A percentile compares a stretch with the other conserved stretches of the same genome.
These are phyloP conservation scores for Helicoverpa zea DNA, from an alignment of 1,140 invertebrate species.

Conservation along the genomic window DNA sequence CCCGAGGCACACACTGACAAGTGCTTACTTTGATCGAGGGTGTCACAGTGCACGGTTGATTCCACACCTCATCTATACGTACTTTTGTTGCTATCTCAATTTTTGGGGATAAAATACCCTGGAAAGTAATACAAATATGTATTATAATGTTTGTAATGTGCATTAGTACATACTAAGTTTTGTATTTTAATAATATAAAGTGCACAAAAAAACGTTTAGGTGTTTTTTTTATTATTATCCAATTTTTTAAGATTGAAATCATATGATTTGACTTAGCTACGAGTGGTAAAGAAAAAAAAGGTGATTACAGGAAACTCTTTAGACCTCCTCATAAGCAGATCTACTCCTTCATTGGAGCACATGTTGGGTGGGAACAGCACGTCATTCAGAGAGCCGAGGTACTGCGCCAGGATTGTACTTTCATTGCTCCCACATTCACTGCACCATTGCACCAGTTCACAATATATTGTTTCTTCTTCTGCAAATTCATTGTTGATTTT, in stretches of 20 bases:
- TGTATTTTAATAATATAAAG: no score
- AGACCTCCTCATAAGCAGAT: conserved; percentile 89
- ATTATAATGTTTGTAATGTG: no score
- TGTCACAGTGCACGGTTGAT: conserved; percentile 53
- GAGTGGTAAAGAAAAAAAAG: conserved; percentile 23
- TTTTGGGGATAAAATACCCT: conserved; percentile 81
- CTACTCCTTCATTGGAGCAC: conserved; percentile 87
- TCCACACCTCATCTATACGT: conserved; percentile 79
- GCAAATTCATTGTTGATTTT: conserved; percentile 49
- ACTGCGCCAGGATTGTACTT: conserved; percentile 88
- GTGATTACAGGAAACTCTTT: conserved; percentile 88
- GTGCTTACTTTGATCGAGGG: conserved; percentile 48
- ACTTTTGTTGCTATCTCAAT: conserved; percentile 82
- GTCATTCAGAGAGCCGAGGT: conserved; percentile 88
- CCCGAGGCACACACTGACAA: conserved; percentile 60
- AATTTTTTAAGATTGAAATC: no score
- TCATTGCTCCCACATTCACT: conserved; percentile 72
- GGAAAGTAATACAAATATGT: conserved; percentile 24
- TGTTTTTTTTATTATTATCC: no score
- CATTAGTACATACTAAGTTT: no score
- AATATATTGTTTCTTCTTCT: conserved; percentile 88
- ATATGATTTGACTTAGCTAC: not conserved
- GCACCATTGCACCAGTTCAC: conserved; percentile 89
- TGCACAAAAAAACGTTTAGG: no score
- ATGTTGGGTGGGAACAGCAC: conserved; percentile 88